These are phyloP conservation scores for Lineus longissimus DNA, from an alignment of 1,140 invertebrate genomes.

Conservation along the genomic window DNA sequence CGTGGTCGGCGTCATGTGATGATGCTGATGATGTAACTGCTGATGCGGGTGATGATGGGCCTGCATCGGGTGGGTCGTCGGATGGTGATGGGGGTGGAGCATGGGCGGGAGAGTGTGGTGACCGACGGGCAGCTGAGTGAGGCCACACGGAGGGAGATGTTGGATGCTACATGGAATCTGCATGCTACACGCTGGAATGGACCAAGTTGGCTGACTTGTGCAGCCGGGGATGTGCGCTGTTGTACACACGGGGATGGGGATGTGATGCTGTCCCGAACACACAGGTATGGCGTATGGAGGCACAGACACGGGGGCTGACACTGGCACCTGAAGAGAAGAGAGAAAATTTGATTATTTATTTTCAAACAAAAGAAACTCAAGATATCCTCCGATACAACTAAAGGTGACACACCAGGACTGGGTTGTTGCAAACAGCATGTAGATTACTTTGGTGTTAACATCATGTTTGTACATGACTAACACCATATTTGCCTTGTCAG, in stretches of 20 bases:
- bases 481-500: no score
- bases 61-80: constrained; percentile 25
- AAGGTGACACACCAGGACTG: not conserved
- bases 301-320: constrained; percentile 62
- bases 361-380: no score
- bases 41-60: constrained; percentile 57
- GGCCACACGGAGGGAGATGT: constrained; percentile 46
- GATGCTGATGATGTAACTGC: constrained; percentile 22
- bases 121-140: constrained; percentile 33
- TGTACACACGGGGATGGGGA: constrained; percentile 43
- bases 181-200: constrained; percentile 38
- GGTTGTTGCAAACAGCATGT: not conserved
- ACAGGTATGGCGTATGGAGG: constrained; percentile 53
- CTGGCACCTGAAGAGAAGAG: constrained; percentile 57
- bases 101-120: constrained; percentile 17
- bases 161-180: constrained; percentile 41
- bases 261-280: constrained; percentile 45
- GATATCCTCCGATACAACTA: not conserved
- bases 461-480: not conserved
- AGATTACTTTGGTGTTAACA: not conserved
- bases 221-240: constrained; percentile 37
- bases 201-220: constrained; percentile 41
- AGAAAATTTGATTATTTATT: no score
- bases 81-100: constrained; percentile 13
- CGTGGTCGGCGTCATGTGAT: constrained; percentile 10